phyloP scores from a whole-genome alignment of 2,888 invertebrate genomes.

The Sarcophaga subvicina region DNA sequence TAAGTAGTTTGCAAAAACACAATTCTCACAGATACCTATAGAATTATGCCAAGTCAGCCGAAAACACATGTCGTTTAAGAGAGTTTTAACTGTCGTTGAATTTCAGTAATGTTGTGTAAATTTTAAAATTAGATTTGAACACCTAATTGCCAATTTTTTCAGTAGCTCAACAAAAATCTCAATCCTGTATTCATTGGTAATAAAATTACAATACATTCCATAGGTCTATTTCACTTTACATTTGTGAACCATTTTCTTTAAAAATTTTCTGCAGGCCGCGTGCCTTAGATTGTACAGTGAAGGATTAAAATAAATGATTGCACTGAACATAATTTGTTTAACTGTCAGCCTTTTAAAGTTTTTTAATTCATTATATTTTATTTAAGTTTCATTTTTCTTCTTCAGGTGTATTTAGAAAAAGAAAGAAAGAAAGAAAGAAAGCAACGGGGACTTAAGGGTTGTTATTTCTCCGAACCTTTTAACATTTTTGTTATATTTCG shows the following conservation, averaged over 20 bases:
- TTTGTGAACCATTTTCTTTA: neutral
- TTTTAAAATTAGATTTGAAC: no score
- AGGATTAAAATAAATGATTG: constrained; percentile 8
- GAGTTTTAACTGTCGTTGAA: no score
- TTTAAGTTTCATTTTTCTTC: constrained; percentile 24
- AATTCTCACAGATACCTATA: no score
- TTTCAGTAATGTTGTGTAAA: no score
- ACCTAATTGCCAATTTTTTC: no score
- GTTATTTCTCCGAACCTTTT: constrained; percentile 35
- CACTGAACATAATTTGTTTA: constrained; percentile 54
- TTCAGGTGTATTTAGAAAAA: constrained; percentile 45
- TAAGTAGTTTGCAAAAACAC: no score
- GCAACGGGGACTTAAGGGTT: constrained; percentile 17
- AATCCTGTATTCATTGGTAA: no score
- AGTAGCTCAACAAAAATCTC: no score
- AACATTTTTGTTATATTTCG: constrained; percentile 1
- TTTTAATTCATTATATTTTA: constrained; percentile 35
- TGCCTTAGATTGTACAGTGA: neutral
- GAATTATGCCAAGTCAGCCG: no score
- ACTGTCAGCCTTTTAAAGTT: constrained; percentile 49
- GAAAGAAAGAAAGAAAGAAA: neutral
- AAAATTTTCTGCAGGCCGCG: neutral
- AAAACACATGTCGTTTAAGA: no score
- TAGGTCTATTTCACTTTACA: no score
- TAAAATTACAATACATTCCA: no score